Conservation (phyloP, 2,113 vertebrate genomes). For the Parotia lawesii region DNA sequence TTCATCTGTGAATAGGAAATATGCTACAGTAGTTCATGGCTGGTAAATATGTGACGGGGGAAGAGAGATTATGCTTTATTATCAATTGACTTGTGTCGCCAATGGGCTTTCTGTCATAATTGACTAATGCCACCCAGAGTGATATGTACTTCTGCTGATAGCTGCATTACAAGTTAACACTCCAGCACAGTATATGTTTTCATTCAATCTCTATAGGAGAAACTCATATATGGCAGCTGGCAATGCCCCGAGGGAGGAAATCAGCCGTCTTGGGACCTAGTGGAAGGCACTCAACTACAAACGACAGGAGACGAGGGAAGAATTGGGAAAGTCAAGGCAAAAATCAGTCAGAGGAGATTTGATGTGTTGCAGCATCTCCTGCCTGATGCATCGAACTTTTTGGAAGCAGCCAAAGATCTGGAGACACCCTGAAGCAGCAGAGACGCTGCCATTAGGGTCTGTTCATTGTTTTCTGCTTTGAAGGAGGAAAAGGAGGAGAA, state of each 20-base stretch:
- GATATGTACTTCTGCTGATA: slow-evolving; percentile 65
- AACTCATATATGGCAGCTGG: slow-evolving; percentile 59
- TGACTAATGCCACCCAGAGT: slow-evolving; percentile 65
- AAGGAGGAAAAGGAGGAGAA: neutral
- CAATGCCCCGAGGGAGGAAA: slow-evolving; percentile 31
- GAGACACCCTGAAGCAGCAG: neutral
- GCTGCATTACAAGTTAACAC: slow-evolving; percentile 56
- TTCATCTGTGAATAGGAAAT: slow-evolving; percentile 65
- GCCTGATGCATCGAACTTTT: neutral
- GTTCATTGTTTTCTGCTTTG: neutral
- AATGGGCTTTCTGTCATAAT: slow-evolving; percentile 66
- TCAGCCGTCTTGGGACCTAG: slow-evolving; percentile 33
- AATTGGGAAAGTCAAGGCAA: slow-evolving; percentile 18
- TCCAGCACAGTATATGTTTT: slow-evolving; percentile 57
- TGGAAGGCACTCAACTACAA: slow-evolving; percentile 45
- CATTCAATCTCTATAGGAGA: slow-evolving; percentile 60
- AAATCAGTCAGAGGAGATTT: slow-evolving; percentile 19
- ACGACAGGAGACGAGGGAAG: neutral
- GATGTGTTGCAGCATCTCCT: neutral
- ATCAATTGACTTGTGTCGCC: slow-evolving; percentile 60
- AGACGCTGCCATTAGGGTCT: neutral
- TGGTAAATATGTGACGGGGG: slow-evolving; percentile 49
- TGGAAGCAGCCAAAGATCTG: neutral
- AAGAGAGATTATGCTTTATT: slow-evolving; percentile 63
- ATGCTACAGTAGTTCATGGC: slow-evolving; percentile 48